A percentile compares a stretch with the other conserved stretches of the same genome.
phyloP scores from a whole-genome alignment of 2,888 invertebrate species.

The Endotricha flammealis region DNA sequence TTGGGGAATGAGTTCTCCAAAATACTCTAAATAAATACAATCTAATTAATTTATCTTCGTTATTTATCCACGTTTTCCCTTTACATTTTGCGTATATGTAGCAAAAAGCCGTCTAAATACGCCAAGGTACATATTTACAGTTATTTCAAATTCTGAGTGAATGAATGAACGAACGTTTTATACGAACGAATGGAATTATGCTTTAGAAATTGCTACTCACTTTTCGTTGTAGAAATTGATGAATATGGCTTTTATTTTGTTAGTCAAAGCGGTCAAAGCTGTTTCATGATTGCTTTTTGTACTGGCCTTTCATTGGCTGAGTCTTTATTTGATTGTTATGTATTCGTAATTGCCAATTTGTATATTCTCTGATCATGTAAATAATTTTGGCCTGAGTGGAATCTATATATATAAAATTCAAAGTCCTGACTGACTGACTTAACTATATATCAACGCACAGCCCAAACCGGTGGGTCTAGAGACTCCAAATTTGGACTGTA shows the following conservation, averaged over 20 bases:
- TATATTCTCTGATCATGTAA: too few relatives aligned
- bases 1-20: background rate
- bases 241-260: background rate
- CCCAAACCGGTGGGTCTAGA: too few relatives aligned
- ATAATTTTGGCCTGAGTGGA: too few relatives aligned
- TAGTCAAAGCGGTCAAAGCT: background rate
- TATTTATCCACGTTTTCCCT: background rate
- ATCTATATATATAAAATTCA: too few relatives aligned
- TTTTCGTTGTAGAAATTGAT: background rate
- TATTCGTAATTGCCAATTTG: too few relatives aligned
- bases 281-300: background rate
- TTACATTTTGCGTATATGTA: background rate
- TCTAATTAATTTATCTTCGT: background rate
- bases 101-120: background rate
- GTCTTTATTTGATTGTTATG: too few relatives aligned
- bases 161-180: slow-evolving; percentile 4
- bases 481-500: too few relatives aligned
- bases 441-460: too few relatives aligned
- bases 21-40: background rate
- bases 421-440: too few relatives aligned
- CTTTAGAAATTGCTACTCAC: slow-evolving; percentile 9
- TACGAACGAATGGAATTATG: slow-evolving; percentile 8
- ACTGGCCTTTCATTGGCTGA: too few relatives aligned
- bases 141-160: slow-evolving; percentile 7
- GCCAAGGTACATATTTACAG: too few relatives aligned